A percentile compares a stretch with the other conserved stretches of the same genome.
These are phyloP conservation scores for Phalacrocorax pelagicus DNA, from an alignment of 2,113 vertebrate species.

Conservation along the genomic window DNA sequence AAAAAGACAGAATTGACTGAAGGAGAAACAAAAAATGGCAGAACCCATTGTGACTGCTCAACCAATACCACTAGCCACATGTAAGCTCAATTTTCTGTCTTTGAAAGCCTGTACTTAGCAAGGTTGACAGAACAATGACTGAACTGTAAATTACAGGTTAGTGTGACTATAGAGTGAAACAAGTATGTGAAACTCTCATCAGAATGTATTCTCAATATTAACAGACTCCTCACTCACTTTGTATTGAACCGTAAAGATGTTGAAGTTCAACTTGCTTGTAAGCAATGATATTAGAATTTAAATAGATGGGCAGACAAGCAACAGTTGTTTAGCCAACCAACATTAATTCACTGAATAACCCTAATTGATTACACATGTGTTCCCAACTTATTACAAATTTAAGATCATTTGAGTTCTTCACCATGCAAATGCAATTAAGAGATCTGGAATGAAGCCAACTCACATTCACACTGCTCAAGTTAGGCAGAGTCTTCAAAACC, in stretches of 20 bases:
- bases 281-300: background rate
- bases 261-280: background rate
- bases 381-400: background rate
- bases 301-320: background rate
- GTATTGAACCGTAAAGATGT: background rate
- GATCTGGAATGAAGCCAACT: background rate
- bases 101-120: background rate
- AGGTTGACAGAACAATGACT: slow-evolving; percentile 29
- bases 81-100: background rate
- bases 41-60: background rate
- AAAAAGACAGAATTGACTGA: background rate
- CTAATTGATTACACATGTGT: background rate
- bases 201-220: background rate
- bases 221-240: background rate
- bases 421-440: background rate
- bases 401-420: background rate
- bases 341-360: background rate
- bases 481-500: background rate
- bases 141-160: background rate
- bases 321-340: background rate
- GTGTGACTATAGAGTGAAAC: background rate
- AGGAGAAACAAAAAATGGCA: background rate
- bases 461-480: background rate
- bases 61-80: background rate
- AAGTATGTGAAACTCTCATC: background rate